Conservation (phyloP, 2,113 vertebrate species). For the Leptobrachium leishanense region DNA sequence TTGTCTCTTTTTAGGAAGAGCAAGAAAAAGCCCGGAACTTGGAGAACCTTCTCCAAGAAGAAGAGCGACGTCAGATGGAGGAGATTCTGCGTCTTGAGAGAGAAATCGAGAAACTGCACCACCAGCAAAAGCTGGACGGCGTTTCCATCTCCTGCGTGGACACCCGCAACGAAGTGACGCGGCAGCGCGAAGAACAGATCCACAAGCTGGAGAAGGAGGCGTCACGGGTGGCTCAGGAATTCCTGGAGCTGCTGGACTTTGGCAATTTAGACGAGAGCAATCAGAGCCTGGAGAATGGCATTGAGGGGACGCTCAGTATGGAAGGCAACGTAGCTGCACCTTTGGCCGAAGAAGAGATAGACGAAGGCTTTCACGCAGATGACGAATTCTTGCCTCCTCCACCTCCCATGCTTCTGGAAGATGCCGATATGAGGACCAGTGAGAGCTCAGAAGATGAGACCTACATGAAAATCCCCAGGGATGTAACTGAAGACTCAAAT, state of each 20-base stretch:
- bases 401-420: slow-evolving; percentile 56
- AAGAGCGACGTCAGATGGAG: slow-evolving; percentile 87
- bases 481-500: slow-evolving; percentile 12
- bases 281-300: slow-evolving; percentile 72
- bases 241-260: slow-evolving; percentile 85
- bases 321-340: slow-evolving; percentile 72
- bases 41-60: slow-evolving; percentile 63
- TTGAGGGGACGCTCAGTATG: slow-evolving; percentile 81
- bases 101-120: slow-evolving; percentile 86
- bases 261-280: slow-evolving; percentile 69
- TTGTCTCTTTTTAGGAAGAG: slow-evolving; percentile 56
- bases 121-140: slow-evolving; percentile 78
- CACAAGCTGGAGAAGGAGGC: slow-evolving; percentile 84
- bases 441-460: slow-evolving; percentile 40
- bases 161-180: slow-evolving; percentile 74
- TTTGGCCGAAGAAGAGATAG: slow-evolving; percentile 79
- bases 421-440: slow-evolving; percentile 38
- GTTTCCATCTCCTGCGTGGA: slow-evolving; percentile 76
- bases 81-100: slow-evolving; percentile 85
- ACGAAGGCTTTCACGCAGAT: slow-evolving; percentile 82
- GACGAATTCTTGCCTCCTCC: slow-evolving; percentile 71
- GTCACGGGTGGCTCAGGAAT: slow-evolving; percentile 84
- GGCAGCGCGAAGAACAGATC: slow-evolving; percentile 81
- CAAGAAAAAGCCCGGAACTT: slow-evolving; percentile 37
- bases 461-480: slow-evolving; percentile 39